Conservation (phyloP, 1,140 invertebrate species). For the Monochamus saltuarius region DNA sequence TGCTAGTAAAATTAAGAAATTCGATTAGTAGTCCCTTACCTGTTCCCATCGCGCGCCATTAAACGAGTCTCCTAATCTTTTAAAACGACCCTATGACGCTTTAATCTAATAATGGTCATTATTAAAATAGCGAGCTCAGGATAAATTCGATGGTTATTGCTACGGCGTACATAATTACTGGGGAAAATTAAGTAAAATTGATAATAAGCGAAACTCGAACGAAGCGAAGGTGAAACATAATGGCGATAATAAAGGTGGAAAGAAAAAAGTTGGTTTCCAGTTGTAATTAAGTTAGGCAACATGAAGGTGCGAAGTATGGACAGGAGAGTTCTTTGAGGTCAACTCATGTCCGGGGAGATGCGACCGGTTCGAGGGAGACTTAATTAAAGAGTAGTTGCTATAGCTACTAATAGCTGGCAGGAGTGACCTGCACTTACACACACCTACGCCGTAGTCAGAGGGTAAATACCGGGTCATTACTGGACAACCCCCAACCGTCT, state of each 20-base stretch:
- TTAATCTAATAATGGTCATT: slow-evolving; percentile 49
- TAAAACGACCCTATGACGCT: slow-evolving; percentile 43
- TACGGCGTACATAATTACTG: slow-evolving; percentile 44
- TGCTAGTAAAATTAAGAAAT: slow-evolving; percentile 38
- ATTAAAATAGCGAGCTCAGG: slow-evolving; percentile 45
- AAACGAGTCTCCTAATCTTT: slow-evolving; percentile 45
- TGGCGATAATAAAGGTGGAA: slow-evolving; percentile 44
- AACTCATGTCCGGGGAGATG: slow-evolving; percentile 32
- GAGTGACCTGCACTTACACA: slow-evolving; percentile 33
- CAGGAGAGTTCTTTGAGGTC: slow-evolving; percentile 42
- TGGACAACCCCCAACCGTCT: slow-evolving; percentile 5
- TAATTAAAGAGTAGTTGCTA: slow-evolving; percentile 47
- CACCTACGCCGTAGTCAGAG: slow-evolving; percentile 28
- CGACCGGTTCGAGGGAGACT: slow-evolving; percentile 31
- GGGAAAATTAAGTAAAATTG: slow-evolving; percentile 46
- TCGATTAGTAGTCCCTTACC: slow-evolving; percentile 38
- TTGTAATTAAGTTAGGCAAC: slow-evolving; percentile 38
- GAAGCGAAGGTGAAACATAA: slow-evolving; percentile 39
- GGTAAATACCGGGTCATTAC: slow-evolving; percentile 33
- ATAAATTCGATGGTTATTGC: slow-evolving; percentile 48
- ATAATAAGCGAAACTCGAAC: slow-evolving; percentile 36
- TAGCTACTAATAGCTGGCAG: slow-evolving; percentile 43
- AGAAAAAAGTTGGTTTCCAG: slow-evolving; percentile 29
- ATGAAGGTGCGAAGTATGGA: slow-evolving; percentile 38
- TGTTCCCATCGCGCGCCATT: slow-evolving; percentile 37